A percentile compares a stretch with the other conserved stretches of the same genome.
Conservation (phyloP, 2,113 vertebrate genomes). For the Theristicus caerulescens region DNA sequence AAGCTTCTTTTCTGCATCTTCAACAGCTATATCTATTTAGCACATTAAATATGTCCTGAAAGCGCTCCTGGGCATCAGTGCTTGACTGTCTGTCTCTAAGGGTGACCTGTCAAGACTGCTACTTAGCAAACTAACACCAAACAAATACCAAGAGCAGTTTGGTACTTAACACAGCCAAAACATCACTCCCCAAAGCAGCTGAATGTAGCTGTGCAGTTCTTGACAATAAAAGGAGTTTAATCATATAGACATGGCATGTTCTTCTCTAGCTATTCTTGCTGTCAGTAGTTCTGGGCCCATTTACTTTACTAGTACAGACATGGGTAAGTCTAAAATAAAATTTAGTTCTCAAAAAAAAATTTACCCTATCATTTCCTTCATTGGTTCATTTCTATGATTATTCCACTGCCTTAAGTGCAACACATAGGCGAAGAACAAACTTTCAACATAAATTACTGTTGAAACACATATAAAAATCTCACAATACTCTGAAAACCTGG, state of each 20-base stretch:
- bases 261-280: not conserved
- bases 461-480: not conserved
- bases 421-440: not conserved
- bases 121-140: not conserved
- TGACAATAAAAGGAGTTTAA: not conserved
- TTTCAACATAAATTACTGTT: not conserved
- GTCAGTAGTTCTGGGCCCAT: not conserved
- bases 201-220: not conserved
- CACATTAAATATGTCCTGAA: not conserved
- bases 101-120: not conserved
- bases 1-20: not conserved
- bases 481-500: not conserved
- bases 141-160: not conserved
- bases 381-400: not conserved
- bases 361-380: not conserved
- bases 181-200: not conserved
- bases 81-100: not conserved
- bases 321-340: not conserved
- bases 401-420: not conserved
- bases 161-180: not conserved
- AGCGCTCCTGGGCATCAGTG: not conserved
- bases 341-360: not conserved
- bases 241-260: fast-evolving
- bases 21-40: not conserved
- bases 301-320: not conserved